Evolutionary conservation across 2,888 invertebrate species (phyloP), one percentile per base, ranked within the genome.

Genomic region (Steromphala cineraria): DNA sequence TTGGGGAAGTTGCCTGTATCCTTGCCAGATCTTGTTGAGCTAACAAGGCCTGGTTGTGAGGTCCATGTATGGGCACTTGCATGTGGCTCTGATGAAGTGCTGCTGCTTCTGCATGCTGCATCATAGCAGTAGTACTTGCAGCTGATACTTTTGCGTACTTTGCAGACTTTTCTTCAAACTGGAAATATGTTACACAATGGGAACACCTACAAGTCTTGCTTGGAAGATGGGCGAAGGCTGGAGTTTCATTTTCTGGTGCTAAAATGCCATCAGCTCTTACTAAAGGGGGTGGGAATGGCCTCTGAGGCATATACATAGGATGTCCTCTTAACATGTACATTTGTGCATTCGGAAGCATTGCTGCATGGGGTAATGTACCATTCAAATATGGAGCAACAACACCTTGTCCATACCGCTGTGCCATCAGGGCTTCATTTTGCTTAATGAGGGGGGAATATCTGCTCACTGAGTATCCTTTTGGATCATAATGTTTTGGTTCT

Each of bases 241-340:
- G 28, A 0, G 53, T 10, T 10, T 53, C 53, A 2, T 31, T 31
- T 10, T 76, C 76, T 17, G 75, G 52, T 24, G 75, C 52, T 52
- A 75, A 19, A 0, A 62, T 28, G 17, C 62, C 62, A 40, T 76
- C 76, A 28, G 36, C 76, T 28, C 76, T 76, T 52, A 76, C n/a
- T 55, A 76, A 24, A n/a, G 76, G 76, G 19, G 53, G 53, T 19
- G 76, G 76, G 31, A 53, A 76, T 15, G 8, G 31, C 40, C 71
- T 31, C n/a, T 24, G 76, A 8, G 76, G 55, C 76, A 76, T 55
- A 19, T 53, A 76, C 76, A 76, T 76, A n/a, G 24, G 76, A 31
- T 76, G 76, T 2, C 76, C 76, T 28, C 76, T 55, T 28, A 76
- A 55, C 53, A 76, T 55, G 53, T 53, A 55, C 53, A 55, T 53